Evolutionary conservation across 2,797 vertebrate species (phyloP), one percentile per base, ranked within the genome.

Genomic region (Lycodopsis pacificus): DNA sequence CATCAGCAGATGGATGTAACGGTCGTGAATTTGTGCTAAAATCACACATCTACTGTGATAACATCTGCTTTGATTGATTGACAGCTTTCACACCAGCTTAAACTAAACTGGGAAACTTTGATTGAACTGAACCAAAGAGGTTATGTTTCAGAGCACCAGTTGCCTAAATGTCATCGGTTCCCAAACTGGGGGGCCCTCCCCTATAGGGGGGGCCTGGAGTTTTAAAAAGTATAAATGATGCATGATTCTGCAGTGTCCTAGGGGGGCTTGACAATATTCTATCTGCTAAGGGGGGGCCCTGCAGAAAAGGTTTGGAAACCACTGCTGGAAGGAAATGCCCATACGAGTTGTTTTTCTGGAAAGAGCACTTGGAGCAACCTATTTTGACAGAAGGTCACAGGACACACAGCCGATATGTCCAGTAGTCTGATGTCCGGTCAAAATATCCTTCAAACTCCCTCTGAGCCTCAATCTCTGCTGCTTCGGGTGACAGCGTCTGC

Each of bases 331-430:
- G 53, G 53, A 27, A 73, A 66, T 22, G 19, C 57, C 51, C 36
- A 14, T 17, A 17, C 25, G 12, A 40, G 63, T 32, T 38, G 2
- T 27, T 56, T 77, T 73, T 57, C 61, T 30, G 3, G 17, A 59
- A 64, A 10, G 56, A 40, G 22, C 30, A 56, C 38, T 56, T 19
- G 14, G 51, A 54, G 42, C 27, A 64, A 49, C 15, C n/a, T 49
- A 8, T 56, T 67, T 11, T 58, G 36, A 34, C 9, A 4, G 57
- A 72, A 57, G 57, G 65, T 76, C 73, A 69, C 51, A 75, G 40
- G 64, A 80, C 38, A 67, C 25, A 20, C 38, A 56, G 58, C 49
- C 20, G 1, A 6, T 65, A 42, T 58, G 62, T 72, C 71, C 46
- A 9, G 40, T 0, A 57, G 56, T 32, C 22, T 51, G 1, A 58